Base-by-base conservation (phyloP, 2,797 vertebrate genomes). In the Cyclura pinguis region DNA sequence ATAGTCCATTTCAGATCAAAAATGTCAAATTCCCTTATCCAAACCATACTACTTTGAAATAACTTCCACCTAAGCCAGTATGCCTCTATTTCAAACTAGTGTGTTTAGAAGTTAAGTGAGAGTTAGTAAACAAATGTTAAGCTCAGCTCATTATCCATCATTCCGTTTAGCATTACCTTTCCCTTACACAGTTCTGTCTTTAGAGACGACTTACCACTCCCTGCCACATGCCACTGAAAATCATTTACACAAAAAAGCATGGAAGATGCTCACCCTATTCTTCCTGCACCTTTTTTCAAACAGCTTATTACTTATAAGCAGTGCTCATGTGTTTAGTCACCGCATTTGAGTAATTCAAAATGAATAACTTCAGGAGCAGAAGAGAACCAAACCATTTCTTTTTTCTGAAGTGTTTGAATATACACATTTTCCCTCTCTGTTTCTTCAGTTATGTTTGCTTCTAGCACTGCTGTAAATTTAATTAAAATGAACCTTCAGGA, bases 391-490 rank as follows among this genome's bases (percentile, higher is more conserved):
- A 35, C 16, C 67, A 85, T 10, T 62, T n/a, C n/a, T 93, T 92
- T 69, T 69, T 78, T 90, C 42, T 8, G 5, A 35, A 77, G 64
- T 76, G 16, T 14, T 76, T 84, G n/a, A 80, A 29, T 27, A 77
- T 29, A 83, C 5, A 59, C 4, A 35, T 29, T 29, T 35, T 57
- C 1, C 16, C 20, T 92, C 42, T 24, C 73, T 74, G n/a, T 92
- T 78, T 6, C 92, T 29, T 52, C 92, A 83, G 81, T 92, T 88
- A 87, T 18, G 87, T 69, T 20, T 92, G 42, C 22, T 93, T 89
- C 88, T 90, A 91, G 62, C 84, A 89, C 12, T 87, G 57, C 27
- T 77, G 82, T 93, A 93, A 69, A 93, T 88, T 32, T 94, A 73
- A 94, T 52, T 64, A 84, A 84, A 87, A 89, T 76, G 59, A 89